Evolutionary conservation across 2,888 invertebrate species (phyloP).

Genomic region (Scaptomyza tumidula): DNA sequence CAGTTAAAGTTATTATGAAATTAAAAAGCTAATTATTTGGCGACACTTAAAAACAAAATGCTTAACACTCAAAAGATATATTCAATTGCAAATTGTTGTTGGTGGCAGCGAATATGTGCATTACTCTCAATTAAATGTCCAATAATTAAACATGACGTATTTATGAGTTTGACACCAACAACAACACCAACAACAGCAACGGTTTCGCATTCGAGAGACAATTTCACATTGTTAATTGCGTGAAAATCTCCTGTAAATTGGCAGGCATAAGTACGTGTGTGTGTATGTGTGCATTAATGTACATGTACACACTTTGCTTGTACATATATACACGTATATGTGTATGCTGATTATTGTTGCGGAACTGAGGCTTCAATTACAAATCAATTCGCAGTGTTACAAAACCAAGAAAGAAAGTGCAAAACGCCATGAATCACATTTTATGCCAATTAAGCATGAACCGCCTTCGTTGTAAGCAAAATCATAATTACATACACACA

Average conservation of each 20-base stretch:
- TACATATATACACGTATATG: too few relatives aligned
- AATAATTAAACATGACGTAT: constrained; percentile 80
- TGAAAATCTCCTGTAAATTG: constrained; percentile 45
- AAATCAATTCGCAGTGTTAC: constrained; percentile 37
- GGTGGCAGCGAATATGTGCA: constrained; percentile 47
- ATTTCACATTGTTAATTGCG: constrained; percentile 40
- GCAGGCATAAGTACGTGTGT: background rate
- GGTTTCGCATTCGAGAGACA: constrained; percentile 1
- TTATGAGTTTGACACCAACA: constrained; percentile 75
- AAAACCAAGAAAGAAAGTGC: constrained; percentile 58
- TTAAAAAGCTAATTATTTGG: constrained; percentile 14
- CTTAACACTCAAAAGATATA: constrained; percentile 1
- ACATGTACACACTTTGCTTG: background rate
- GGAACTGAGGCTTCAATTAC: constrained; percentile 60
- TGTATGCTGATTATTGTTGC: constrained; percentile 18
- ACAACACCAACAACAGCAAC: too few relatives aligned
- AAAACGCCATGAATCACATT: constrained; percentile 78
- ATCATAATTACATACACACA: constrained; percentile 55
- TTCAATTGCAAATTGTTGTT: constrained; percentile 22
- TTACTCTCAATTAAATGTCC: constrained; percentile 73
- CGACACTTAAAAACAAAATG: constrained; percentile 7
- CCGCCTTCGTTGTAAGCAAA: constrained; percentile 64
- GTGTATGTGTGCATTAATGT: constrained; percentile 1
- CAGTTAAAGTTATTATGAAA: background rate
- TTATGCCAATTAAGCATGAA: constrained; percentile 78